Base-by-base conservation (phyloP, 2,113 vertebrate genomes). In the Heptranchias perlo region DNA sequence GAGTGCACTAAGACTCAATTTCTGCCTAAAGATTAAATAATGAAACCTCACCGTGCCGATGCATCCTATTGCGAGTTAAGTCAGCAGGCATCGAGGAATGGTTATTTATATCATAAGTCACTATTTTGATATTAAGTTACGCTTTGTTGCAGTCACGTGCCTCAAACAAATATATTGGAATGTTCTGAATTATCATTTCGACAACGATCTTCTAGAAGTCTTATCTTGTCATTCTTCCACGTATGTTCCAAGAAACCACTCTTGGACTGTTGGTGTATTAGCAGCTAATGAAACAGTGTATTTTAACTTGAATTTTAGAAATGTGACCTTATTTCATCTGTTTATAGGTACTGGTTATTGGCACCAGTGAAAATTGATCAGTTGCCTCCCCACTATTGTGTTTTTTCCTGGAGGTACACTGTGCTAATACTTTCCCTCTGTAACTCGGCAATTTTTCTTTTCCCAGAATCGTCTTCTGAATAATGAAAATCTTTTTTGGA, bases 331-430 rank as follows among this genome's bases (percentile, higher is more conserved):
- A 95, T 95, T 95, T 47, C 44, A 69, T 95, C 64, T 95, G 64
- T 65, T 95, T 69, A 25, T 95, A 95, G 93, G 93, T 49, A 95
- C 93, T 95, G 64, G 25, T 95, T 67, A 61, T 95, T 95, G 44
- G 44, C 93, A 95, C 64, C 93, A 69, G 64, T 95, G 62, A 95
- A 49, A 95, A 69, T 49, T 95, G 44, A 95, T 95, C 64, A 69
- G 23, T 95, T 69, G 39, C 39, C 64, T 31, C 64, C 65, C 8
- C 25, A 49, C 44, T 65, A 25, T 65, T 69, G 39, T 49, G 21
- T 52, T 49, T 49, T 67, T 95, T 47, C 64, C 44, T 95, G 93
- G 62, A 95, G 93, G 93, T 95, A 95, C 49, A 95, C 61, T 94
- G n/a, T 39, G 21, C 58, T 64, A 94, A 65, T 65, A 89, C 10